Evolutionary conservation across 2,113 vertebrate species (phyloP).

Genomic region (Puntigrus tetrazona): DNA sequence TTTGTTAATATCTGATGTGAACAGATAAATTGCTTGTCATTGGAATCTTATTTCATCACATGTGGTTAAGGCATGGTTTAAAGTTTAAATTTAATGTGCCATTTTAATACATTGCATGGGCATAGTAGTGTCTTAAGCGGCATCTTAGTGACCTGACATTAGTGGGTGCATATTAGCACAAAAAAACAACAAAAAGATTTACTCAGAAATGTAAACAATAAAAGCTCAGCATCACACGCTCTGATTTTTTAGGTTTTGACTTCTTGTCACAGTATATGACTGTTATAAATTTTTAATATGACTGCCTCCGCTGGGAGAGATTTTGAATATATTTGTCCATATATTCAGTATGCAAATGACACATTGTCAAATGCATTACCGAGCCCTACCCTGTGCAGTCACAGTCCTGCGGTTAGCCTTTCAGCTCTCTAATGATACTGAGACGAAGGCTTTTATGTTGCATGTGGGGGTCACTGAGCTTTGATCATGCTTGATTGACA

Average conservation of each 20-base stretch:
- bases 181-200: background rate
- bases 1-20: too few relatives aligned
- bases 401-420: slow-evolving; percentile 12
- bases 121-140: too few relatives aligned
- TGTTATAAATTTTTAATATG: background rate
- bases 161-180: too few relatives aligned
- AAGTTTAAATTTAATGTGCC: too few relatives aligned
- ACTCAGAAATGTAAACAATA: background rate
- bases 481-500: slow-evolving; percentile 53
- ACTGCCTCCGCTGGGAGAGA: slow-evolving; percentile 1
- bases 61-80: too few relatives aligned
- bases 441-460: slow-evolving; percentile 51
- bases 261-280: background rate
- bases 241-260: background rate
- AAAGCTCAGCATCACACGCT: background rate
- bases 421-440: slow-evolving; percentile 42
- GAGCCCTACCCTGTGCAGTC: background rate
- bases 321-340: background rate
- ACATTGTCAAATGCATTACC: slow-evolving; percentile 16
- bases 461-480: slow-evolving; percentile 47
- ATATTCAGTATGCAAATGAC: background rate
- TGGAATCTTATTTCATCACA: background rate
- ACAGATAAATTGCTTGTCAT: too few relatives aligned
- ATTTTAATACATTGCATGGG: too few relatives aligned
- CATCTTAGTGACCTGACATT: too few relatives aligned